A percentile compares a stretch with the other conserved stretches of the same genome.
phyloP scores from a whole-genome alignment of 2,888 invertebrate genomes.

The Rhingia rostrata region DNA sequence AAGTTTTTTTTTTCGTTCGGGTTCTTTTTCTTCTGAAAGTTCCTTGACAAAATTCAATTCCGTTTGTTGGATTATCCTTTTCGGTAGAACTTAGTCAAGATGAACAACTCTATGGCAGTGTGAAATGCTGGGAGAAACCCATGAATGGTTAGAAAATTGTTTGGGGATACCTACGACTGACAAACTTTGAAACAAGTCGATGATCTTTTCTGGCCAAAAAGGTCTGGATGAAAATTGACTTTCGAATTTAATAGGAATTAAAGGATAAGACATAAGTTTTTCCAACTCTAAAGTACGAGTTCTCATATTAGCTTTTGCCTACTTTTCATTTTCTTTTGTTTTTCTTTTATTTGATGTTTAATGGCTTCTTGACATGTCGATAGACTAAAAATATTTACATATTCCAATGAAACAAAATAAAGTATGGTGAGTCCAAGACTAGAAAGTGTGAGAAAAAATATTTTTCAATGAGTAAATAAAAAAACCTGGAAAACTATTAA shows the following conservation, averaged over 20 bases:
- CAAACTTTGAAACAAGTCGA: slow-evolving; percentile 38
- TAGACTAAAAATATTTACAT: too few species aligned
- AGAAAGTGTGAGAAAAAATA: too few species aligned
- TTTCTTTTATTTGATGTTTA: too few species aligned
- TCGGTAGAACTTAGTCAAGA: slow-evolving; percentile 22
- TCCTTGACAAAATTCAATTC: slow-evolving; percentile 40
- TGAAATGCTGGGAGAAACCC: background rate
- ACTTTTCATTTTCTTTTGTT: too few species aligned
- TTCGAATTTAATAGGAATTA: slow-evolving; percentile 38
- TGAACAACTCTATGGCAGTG: slow-evolving; percentile 2
- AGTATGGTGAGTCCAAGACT: too few species aligned
- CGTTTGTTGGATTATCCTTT: slow-evolving; percentile 50
- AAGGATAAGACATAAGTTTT: slow-evolving; percentile 18
- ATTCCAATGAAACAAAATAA: too few species aligned
- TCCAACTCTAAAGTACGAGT: background rate
- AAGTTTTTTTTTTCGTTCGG: slow-evolving; percentile 16
- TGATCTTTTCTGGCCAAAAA: slow-evolving; percentile 35
- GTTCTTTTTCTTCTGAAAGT: background rate
- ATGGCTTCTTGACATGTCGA: too few species aligned
- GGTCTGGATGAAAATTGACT: slow-evolving; percentile 46
- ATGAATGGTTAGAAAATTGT: slow-evolving; percentile 30
- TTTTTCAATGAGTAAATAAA: too few species aligned
- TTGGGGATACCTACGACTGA: slow-evolving; percentile 2
- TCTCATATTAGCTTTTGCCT: background rate
- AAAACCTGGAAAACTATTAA: too few species aligned